Evolutionary conservation across 2,113 vertebrate genomes (phyloP).

Genomic region (Cathartes aura): DNA sequence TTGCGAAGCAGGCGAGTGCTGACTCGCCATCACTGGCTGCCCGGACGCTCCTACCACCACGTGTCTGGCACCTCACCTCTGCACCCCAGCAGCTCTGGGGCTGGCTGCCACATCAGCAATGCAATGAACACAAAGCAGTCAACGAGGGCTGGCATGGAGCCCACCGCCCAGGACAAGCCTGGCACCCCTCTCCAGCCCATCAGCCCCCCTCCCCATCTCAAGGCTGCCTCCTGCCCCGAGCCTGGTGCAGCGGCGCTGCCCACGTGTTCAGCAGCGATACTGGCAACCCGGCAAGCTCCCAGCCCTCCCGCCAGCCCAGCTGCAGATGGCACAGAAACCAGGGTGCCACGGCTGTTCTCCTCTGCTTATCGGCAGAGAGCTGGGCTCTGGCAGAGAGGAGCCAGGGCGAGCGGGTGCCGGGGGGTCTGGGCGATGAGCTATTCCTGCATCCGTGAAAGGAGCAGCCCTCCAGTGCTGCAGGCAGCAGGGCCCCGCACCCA

Average conservation of each 20-base stretch:
- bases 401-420: background rate
- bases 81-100: background rate
- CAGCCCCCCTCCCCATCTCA: fast-evolving
- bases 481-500: background rate
- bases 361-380: background rate
- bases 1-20: background rate
- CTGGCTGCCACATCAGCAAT: background rate
- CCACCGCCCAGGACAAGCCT: background rate
- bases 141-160: background rate
- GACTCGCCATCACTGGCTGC: fast-evolving
- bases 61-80: background rate
- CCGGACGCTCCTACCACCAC: fast-evolving
- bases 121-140: background rate
- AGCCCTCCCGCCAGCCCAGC: background rate
- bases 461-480: background rate
- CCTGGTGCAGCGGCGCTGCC: background rate
- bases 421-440: background rate
- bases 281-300: fast-evolving
- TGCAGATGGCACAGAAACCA: background rate
- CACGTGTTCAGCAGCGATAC: fast-evolving
- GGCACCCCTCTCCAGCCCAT: background rate
- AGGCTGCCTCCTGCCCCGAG: background rate
- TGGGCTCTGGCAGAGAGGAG: background rate
- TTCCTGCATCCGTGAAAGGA: background rate
- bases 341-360: background rate